phyloP scores from a whole-genome alignment of 2,888 invertebrate genomes.

The Yponomeuta sedellus region DNA sequence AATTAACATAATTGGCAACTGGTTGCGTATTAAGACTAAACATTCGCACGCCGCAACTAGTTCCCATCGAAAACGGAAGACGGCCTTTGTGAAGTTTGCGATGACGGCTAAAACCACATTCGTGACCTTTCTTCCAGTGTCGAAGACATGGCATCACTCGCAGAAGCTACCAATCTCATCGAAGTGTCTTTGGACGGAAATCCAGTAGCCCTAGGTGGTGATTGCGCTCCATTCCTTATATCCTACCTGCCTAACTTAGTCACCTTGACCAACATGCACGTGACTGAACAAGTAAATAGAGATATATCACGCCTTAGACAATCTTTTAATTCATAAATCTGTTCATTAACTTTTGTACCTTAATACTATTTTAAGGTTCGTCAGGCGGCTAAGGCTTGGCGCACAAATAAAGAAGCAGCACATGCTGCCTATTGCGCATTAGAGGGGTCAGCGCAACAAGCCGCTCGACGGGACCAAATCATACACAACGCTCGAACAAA shows the following conservation, averaged over 20 bases:
- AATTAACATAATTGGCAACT: too few species aligned
- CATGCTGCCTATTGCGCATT: constrained; percentile 81
- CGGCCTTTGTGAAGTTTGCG: too few species aligned
- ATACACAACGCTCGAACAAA: constrained; percentile 92
- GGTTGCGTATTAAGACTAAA: too few species aligned
- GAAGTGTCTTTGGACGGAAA: constrained; percentile 93
- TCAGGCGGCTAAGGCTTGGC: constrained; percentile 87
- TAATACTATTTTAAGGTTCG: constrained; percentile 66
- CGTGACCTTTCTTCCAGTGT: constrained; percentile 75
- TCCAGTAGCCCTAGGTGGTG: constrained; percentile 87
- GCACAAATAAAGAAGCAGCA: constrained; percentile 85
- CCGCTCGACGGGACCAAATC: constrained; percentile 85
- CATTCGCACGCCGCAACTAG: too few species aligned
- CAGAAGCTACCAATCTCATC: constrained; percentile 83
- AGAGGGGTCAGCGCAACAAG: constrained; percentile 70
- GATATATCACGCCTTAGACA: neutral
- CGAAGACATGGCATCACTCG: constrained; percentile 90
- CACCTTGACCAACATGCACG: constrained; percentile 85
- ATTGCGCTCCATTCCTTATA: constrained; percentile 88
- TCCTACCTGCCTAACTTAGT: constrained; percentile 85
- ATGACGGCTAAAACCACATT: too few species aligned
- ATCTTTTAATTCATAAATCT: constrained; percentile 1
- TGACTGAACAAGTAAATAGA: constrained; percentile 80
- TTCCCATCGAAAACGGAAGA: too few species aligned
- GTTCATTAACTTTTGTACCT: neutral